A percentile compares a stretch with the other conserved stretches of the same genome.
These are phyloP conservation scores for Meloidogyne floridensis DNA, from an alignment of 1,140 invertebrate species.

Conservation along the genomic window DNA sequence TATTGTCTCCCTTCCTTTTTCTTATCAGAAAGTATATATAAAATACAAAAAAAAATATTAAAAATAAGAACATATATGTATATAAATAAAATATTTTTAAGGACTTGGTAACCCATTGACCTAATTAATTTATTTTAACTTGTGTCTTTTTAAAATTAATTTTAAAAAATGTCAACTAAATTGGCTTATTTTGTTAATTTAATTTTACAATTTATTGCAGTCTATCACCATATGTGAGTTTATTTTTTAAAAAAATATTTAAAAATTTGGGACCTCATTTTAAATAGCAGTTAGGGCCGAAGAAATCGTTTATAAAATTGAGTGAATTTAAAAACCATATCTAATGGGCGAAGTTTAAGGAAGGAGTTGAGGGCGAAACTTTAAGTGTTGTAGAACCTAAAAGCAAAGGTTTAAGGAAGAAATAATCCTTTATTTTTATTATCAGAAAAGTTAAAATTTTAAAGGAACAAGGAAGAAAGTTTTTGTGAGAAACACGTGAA, in stretches of 20 bases:
- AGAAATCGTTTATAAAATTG: no score
- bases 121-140: constrained; percentile 10
- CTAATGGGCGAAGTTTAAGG: no score
- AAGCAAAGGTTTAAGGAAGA: no score
- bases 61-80: background rate
- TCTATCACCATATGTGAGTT: constrained; percentile 17
- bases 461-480: no score
- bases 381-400: no score
- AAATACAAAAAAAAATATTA: background rate
- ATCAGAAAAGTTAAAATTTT: no score
- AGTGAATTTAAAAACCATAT: no score
- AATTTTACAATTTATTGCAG: constrained; percentile 18
- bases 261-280: no score
- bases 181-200: background rate
- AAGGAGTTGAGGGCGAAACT: no score
- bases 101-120: background rate
- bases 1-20: background rate
- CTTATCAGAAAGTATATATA: background rate
- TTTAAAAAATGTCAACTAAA: constrained; percentile 1
- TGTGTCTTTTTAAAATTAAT: constrained; percentile 3
- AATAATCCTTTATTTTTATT: no score
- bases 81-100: background rate
- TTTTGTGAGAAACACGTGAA: no score
- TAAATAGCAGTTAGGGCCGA: no score
- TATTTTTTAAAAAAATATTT: background rate